These are phyloP conservation scores for Raillietiella orientalis DNA, from an alignment of 2,888 invertebrate species.

Conservation along the genomic window DNA sequence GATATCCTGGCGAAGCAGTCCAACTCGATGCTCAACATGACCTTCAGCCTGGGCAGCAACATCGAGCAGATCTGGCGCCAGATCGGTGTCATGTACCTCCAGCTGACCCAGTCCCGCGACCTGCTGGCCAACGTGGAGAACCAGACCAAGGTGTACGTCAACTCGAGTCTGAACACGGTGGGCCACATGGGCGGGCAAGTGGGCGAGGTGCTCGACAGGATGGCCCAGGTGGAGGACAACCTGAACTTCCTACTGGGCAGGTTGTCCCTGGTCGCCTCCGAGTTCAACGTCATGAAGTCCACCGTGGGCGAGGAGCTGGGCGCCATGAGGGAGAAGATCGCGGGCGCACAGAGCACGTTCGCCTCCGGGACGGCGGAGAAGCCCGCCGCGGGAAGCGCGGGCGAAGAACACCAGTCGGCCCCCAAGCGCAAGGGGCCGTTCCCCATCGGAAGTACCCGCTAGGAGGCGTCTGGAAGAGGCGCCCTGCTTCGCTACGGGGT, in stretches of 20 bases:
- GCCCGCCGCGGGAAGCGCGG: too few species aligned
- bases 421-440: too few species aligned
- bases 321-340: neutral
- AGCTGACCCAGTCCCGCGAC: conserved; percentile 37
- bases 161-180: conserved; percentile 38
- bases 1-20: conserved; percentile 35
- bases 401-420: too few species aligned
- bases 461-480: too few species aligned
- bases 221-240: conserved; percentile 43
- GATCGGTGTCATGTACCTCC: conserved; percentile 57
- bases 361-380: too few species aligned
- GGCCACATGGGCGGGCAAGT: conserved; percentile 46
- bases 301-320: neutral
- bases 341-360: too few species aligned
- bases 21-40: conserved; percentile 33
- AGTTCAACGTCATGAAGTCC: conserved; percentile 34
- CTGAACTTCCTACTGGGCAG: conserved; percentile 47
- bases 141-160: conserved; percentile 36
- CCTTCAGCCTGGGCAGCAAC: conserved; percentile 36
- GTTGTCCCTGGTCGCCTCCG: conserved; percentile 42
- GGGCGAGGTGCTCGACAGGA: conserved; percentile 27
- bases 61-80: conserved; percentile 64
- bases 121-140: conserved; percentile 37
- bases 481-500: too few species aligned
- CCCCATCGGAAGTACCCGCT: too few species aligned